Conservation (phyloP, 2,888 invertebrate genomes). For the Dicycla oo region DNA sequence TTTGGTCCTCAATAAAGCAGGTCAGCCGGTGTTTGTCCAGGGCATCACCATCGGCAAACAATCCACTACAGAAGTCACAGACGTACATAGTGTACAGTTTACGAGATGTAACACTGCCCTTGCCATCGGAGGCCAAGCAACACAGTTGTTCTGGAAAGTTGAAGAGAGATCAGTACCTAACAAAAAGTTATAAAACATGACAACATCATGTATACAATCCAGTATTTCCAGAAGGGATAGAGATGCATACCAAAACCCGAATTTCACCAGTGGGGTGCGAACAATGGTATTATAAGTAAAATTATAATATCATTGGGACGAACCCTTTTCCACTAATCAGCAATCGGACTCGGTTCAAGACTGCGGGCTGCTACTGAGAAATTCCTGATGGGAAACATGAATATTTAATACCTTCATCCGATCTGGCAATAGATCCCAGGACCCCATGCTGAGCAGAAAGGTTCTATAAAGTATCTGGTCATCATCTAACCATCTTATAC, state of each 20-base stretch:
- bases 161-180: background rate
- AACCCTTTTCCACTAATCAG: background rate
- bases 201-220: no score
- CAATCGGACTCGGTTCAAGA: background rate
- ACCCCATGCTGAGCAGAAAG: no score
- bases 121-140: constrained; percentile 78
- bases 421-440: no score
- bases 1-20: constrained; percentile 75
- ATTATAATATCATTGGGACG: no score
- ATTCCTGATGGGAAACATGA: background rate
- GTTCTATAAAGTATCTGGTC: background rate
- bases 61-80: constrained; percentile 83
- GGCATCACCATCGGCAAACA: constrained; percentile 83
- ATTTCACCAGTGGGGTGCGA: background rate
- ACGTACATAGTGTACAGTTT: constrained; percentile 84
- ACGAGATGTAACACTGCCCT: constrained; percentile 74
- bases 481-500: background rate
- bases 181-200: background rate
- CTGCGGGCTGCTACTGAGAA: background rate
- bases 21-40: constrained; percentile 79
- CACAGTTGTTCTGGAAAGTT: constrained; percentile 81
- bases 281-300: no score
- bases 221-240: background rate
- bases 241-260: background rate
- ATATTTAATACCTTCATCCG: no score